Percentiles rank a stretch among this genome's conserved stretches.
Conservation (phyloP, 2,888 invertebrate species). For the Sinopyrophorus schimmeli region DNA sequence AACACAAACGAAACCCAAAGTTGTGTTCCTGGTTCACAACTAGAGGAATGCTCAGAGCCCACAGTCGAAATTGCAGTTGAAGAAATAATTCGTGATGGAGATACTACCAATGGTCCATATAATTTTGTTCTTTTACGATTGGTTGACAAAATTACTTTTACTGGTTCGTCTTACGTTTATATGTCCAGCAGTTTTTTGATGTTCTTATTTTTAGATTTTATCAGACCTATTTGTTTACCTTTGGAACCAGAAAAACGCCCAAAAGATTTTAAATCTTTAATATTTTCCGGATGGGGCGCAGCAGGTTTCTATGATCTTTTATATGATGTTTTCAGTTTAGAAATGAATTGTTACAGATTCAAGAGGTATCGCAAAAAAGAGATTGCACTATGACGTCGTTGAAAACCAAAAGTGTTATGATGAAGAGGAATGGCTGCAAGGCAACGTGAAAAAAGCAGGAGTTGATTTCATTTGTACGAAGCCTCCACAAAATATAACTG, state of each 20-base stretch:
- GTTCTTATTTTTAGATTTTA: constrained; percentile 24
- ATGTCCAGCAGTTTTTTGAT: too few species aligned
- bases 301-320: too few species aligned
- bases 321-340: too few species aligned
- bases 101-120: constrained; percentile 5
- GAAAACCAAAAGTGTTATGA: constrained; percentile 14
- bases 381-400: constrained; percentile 10
- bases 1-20: too few species aligned
- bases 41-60: constrained; percentile 13
- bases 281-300: constrained; percentile 20
- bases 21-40: too few species aligned
- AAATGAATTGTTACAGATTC: constrained; percentile 10
- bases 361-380: constrained; percentile 5
- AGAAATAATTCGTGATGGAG: constrained; percentile 10
- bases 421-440: neutral
- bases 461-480: constrained; percentile 6
- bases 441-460: constrained; percentile 10
- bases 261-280: neutral
- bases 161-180: too few species aligned
- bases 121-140: constrained; percentile 16
- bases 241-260: neutral
- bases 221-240: constrained; percentile 24
- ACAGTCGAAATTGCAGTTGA: constrained; percentile 1
- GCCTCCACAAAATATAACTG: constrained; percentile 2
- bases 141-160: constrained; percentile 3